Conservation (phyloP, 2,113 vertebrate genomes). For the Sinocyclocheilus anophthalmus region DNA sequence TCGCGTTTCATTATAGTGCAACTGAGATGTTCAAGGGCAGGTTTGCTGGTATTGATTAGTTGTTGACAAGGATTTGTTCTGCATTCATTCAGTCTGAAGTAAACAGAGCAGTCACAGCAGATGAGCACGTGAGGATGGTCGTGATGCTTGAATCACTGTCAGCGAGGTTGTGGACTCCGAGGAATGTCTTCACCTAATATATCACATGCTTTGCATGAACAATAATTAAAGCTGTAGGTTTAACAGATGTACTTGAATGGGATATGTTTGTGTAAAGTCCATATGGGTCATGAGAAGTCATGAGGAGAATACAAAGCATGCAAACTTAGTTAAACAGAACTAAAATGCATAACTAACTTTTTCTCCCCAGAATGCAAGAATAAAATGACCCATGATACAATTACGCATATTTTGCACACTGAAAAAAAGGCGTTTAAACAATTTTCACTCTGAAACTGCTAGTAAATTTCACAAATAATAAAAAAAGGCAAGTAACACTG, state of each 20-base stretch:
- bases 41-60: slow-evolving; percentile 56
- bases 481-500: too few species aligned
- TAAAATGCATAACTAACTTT: not conserved
- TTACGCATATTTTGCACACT: not conserved
- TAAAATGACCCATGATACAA: not conserved
- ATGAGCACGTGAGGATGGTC: slow-evolving; percentile 21
- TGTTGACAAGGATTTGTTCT: slow-evolving; percentile 55
- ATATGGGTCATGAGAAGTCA: not conserved
- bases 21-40: slow-evolving; percentile 40
- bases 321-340: slow-evolving; percentile 1
- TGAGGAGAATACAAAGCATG: not conserved
- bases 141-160: slow-evolving; percentile 41
- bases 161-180: slow-evolving; percentile 1
- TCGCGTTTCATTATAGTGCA: slow-evolving; percentile 46
- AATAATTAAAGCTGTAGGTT: slow-evolving; percentile 14
- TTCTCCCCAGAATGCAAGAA: not conserved
- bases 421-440: too few species aligned
- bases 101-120: not conserved
- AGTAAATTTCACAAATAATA: too few species aligned
- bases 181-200: slow-evolving; percentile 36
- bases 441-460: too few species aligned
- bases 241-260: slow-evolving; percentile 6
- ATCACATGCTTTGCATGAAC: slow-evolving; percentile 33
- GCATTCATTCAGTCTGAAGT: slow-evolving; percentile 40
- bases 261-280: not conserved